These are phyloP conservation scores for Halcyon chelicuti DNA, from an alignment of 2,797 vertebrate genomes.

Conservation along the genomic window DNA sequence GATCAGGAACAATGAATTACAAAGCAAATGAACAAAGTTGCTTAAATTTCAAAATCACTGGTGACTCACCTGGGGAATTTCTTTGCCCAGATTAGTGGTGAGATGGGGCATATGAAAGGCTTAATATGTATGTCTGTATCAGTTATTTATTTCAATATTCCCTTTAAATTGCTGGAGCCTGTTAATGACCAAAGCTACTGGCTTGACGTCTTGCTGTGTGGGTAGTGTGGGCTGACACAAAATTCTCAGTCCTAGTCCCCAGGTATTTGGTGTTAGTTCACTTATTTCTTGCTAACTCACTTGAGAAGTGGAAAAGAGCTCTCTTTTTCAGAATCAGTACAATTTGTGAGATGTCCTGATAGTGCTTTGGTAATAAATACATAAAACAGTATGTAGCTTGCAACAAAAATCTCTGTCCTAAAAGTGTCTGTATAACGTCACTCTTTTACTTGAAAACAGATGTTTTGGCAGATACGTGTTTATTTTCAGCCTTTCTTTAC, in stretches of 20 bases:
- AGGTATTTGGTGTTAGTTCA: background rate
- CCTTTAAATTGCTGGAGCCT: background rate
- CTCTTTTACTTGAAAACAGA: background rate
- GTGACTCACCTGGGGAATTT: background rate
- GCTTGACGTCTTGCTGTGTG: background rate
- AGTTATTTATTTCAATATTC: background rate
- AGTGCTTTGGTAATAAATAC: background rate
- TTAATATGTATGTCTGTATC: background rate
- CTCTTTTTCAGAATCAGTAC: background rate
- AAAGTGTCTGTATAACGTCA: background rate
- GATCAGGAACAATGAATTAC: background rate
- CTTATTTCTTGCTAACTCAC: background rate
- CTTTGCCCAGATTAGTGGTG: background rate
- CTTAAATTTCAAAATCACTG: background rate
- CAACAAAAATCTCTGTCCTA: background rate
- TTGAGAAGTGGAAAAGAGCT: background rate
- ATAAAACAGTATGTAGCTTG: background rate
- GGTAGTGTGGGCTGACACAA: background rate
- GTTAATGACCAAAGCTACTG: background rate
- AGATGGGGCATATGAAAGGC: background rate
- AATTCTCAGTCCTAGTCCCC: background rate
- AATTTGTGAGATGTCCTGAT: background rate
- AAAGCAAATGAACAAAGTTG: background rate
- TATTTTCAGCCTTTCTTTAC: background rate
- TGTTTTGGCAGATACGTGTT: background rate